These are phyloP conservation scores for Ceryle rudis DNA, from an alignment of 2,797 vertebrate genomes.

Conservation along the genomic window DNA sequence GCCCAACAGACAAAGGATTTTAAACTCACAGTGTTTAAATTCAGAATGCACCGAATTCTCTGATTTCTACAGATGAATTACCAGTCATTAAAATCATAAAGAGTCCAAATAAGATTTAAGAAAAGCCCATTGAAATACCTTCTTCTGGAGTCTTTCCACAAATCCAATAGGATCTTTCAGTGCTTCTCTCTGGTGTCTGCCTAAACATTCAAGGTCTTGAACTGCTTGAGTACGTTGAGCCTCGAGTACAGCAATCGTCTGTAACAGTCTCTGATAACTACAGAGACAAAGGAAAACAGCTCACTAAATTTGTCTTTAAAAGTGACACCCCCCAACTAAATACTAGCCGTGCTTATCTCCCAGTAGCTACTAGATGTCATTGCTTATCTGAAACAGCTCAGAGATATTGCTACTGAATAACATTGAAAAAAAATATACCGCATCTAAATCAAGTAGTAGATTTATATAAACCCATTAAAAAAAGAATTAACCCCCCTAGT, in stretches of 20 bases:
- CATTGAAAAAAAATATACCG: background rate
- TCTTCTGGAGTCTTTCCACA: conserved; percentile 97
- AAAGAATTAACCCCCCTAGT: background rate
- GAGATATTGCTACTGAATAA: conserved; percentile 54
- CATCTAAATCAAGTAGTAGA: conserved; percentile 35
- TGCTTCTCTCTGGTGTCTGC: conserved; percentile 91
- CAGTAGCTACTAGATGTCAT: conserved; percentile 29
- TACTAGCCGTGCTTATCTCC: conserved; percentile 51
- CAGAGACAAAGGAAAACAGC: conserved; percentile 77
- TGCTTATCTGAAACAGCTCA: conserved; percentile 67
- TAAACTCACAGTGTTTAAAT: background rate
- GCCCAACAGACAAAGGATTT: background rate
- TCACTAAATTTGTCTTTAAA: conserved; percentile 68
- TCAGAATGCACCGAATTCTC: background rate
- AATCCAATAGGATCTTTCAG: conserved; percentile 92
- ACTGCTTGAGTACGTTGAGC: conserved; percentile 97
- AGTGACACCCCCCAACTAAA: conserved; percentile 40
- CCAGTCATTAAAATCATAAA: conserved; percentile 6
- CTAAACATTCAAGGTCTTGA: conserved; percentile 94
- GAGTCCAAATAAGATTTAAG: conserved; percentile 28
- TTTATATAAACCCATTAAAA: background rate
- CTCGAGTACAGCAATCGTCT: conserved; percentile 97
- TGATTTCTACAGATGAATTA: background rate
- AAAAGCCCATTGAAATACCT: conserved; percentile 82
- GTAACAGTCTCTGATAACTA: conserved; percentile 99